Percentiles rank a stretch among this genome's conserved stretches.
Conservation (phyloP, 1,140 invertebrate genomes). For the Asbolus verrucosus region DNA sequence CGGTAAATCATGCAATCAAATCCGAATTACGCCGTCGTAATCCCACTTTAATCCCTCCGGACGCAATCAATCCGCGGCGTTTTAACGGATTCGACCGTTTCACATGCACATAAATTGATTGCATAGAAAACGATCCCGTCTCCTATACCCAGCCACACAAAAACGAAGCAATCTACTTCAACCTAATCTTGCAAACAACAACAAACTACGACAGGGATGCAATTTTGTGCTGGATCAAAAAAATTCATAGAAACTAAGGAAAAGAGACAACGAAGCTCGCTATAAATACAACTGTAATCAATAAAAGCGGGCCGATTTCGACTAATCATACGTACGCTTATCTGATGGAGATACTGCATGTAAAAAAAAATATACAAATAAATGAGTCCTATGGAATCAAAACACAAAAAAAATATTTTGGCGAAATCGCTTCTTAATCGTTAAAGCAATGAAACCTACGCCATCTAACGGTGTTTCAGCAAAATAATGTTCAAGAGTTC, state of each 20-base stretch:
- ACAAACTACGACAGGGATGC: too few relatives aligned
- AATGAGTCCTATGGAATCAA: slow-evolving; percentile 1
- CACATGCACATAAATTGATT: slow-evolving; percentile 15
- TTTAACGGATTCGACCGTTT: slow-evolving; percentile 19
- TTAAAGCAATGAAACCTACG: neutral
- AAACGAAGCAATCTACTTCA: neutral
- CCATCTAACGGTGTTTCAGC: neutral
- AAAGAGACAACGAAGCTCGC: neutral
- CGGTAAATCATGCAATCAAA: slow-evolving; percentile 41
- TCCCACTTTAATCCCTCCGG: slow-evolving; percentile 6
- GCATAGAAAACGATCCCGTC: neutral
- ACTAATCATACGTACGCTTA: slow-evolving; percentile 69
- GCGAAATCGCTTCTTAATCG: neutral
- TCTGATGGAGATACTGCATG: slow-evolving; percentile 73
- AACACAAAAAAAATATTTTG: neutral
- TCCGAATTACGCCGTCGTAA: slow-evolving; percentile 17
- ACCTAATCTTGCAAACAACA: too few relatives aligned
- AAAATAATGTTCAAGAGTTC: neutral
- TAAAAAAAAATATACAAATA: slow-evolving; percentile 37
- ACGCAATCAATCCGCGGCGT: slow-evolving; percentile 8
- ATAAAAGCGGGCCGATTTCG: neutral
- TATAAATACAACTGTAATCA: neutral
- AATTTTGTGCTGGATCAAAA: too few relatives aligned
- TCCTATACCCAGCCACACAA: neutral
- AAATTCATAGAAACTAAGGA: too few relatives aligned